Evolutionary conservation across 92 coral and sea anemone genomes (phyloP), one percentile per base, ranked within the genome.

Genomic region (Meandrina meandrites): DNA sequence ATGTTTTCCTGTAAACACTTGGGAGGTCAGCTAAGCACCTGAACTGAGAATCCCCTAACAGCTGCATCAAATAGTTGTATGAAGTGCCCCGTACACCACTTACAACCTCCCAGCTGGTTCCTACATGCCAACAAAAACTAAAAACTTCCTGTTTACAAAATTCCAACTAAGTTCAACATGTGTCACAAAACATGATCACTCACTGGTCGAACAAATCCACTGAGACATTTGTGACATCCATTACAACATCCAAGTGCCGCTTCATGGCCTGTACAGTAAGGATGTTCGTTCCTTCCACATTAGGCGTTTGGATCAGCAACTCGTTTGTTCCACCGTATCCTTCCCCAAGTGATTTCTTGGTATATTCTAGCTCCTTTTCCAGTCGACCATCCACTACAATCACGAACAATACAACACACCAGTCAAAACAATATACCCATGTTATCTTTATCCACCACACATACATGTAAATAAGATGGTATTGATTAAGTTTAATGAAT

Each of bases 291-390:
- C 99, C 99, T 81, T 92, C 83, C 58, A 67, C 58, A 40, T 93
- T 95, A 6, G 99, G 99, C 12, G 98, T 93, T 80, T 97, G 98
- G 48, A 97, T 97, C 30, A 97, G 86, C 4, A 97, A 74, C 42
- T 97, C 97, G 19, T 91, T 90, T 14, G 99, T 91, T 16, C 72
- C 74, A 4, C 93, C 93, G 37, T 83, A 89, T 1, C 91, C 98
- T 30, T 93, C 89, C 18, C 98, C 98, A 24, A 94, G 89, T 27
- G 92, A 84, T 53, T 73, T 86, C 78, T 88, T 94, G 36, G 98
- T 83, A 81, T 97, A 97, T 19, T 69, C 76, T n/a, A 95, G 86
- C 85, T 97, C 99, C 34, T 88, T 83, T 72, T 94, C 97, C 71
- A 97, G 92, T 34, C 97, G 89, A 15, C 99, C 98, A 28, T 93